Conservation (phyloP, 2,797 vertebrate genomes). For the Anguilla marmorata region DNA sequence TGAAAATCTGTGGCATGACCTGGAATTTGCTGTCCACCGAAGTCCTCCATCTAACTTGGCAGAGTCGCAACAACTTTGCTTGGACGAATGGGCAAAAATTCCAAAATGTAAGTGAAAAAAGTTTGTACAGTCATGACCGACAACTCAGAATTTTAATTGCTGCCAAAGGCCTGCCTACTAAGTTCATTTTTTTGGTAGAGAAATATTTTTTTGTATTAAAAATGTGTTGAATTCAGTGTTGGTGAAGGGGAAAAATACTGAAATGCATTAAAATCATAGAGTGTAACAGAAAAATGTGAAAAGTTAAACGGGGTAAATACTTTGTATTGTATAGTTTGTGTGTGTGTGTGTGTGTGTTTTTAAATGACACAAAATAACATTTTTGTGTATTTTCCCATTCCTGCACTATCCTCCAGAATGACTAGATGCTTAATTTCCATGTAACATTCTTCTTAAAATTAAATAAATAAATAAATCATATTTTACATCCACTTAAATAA, state of each 20-base stretch:
- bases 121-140: neutral
- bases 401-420: neutral
- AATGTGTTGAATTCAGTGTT: neutral
- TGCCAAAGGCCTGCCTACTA: neutral
- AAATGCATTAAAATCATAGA: too few species aligned
- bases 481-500: neutral
- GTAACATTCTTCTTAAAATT: neutral
- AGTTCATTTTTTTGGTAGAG: neutral
- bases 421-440: neutral
- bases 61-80: neutral
- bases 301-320: neutral
- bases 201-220: neutral
- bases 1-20: too few species aligned
- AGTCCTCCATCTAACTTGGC: neutral
- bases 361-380: too few species aligned
- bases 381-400: neutral
- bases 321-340: neutral
- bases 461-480: neutral
- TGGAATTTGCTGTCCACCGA: too few species aligned
- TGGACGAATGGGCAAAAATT: neutral
- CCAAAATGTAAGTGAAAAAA: neutral
- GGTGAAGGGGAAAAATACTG: neutral
- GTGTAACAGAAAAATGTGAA: neutral
- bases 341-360: neutral
- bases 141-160: neutral